Percentiles rank a stretch among this genome's conserved stretches.
These are phyloP conservation scores for Lasioglossum figueresi DNA, from an alignment of 2,888 invertebrate species.

Conservation along the genomic window DNA sequence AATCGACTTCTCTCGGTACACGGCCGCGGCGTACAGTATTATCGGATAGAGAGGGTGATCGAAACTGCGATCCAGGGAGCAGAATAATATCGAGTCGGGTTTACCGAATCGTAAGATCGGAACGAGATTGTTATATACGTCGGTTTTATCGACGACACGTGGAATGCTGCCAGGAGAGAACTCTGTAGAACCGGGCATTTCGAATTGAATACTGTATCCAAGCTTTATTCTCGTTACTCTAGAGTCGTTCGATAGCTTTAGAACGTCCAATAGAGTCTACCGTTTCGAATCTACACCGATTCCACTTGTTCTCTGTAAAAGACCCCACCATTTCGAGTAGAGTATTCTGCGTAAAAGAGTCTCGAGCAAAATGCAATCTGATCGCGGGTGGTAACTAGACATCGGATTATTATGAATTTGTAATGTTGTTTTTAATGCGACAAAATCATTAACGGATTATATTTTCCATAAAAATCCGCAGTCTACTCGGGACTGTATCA, in stretches of 20 bases:
- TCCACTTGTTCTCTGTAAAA: neutral
- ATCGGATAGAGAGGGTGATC: neutral
- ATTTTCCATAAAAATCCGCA: too few relatives aligned
- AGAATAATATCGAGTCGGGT: neutral
- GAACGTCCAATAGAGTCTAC: neutral
- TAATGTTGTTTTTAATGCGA: too few relatives aligned
- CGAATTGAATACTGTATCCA: neutral
- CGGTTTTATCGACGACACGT: neutral
- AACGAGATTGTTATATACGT: neutral
- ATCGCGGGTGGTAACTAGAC: neutral
- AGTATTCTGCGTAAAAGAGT: neutral
- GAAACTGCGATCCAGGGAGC: neutral
- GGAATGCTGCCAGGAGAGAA: neutral
- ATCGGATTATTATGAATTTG: too few relatives aligned
- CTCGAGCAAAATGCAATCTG: neutral
- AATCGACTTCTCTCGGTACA: neutral
- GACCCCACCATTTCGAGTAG: neutral
- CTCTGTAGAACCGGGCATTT: neutral
- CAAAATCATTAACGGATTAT: too few relatives aligned
- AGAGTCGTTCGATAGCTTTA: neutral
- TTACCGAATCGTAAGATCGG: neutral
- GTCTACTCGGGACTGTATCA: neutral
- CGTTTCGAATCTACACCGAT: neutral
- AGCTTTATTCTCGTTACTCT: neutral
- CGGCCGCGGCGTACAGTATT: neutral